Evolutionary conservation across 2,797 vertebrate genomes (phyloP), one percentile per base, ranked within the genome.

Genomic region (Peromyscus nudipes): DNA sequence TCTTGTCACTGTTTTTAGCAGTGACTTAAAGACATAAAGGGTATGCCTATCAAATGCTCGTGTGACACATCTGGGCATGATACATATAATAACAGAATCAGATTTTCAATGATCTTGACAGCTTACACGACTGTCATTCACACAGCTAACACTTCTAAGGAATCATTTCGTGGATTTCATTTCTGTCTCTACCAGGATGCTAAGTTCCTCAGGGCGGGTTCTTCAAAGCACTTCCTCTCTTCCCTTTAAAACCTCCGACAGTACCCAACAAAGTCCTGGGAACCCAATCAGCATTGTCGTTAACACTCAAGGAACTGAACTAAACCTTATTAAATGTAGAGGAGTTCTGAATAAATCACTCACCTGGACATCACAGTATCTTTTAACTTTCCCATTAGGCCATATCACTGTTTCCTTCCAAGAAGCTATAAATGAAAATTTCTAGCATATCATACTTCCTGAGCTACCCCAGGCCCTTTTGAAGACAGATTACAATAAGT

Each of bases 31-130:
- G 91, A 92, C 73, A 86, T 88, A 96, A 98, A 97, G 92, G 88
- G 85, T 88, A 96, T 92, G 92, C 73, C 97, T 97, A 97, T 97
- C 97, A 97, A 93, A 89, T 90, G 88, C 62, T 96, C 77, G 75
- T 89, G 81, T 97, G 97, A 97, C 97, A 97, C 67, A 93, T 86
- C 81, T 80, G 96, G 77, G 90, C 89, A 97, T 95, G 97, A 97
- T 97, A 97, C 97, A 96, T 97, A 97, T 97, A 98, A 97, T 97
- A 97, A 97, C 94, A 96, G 96, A 97, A 98, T 96, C 95, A 97
- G 95, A 80, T 96, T 97, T 97, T 97, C 97, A 97, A 96, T 92
- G 92, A 97, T 97, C 96, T 91, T 97, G 97, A 98, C 97, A 97
- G 97, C 96, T 98, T 97, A 95, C 17, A 96, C 95, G 89, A 97